Base-by-base conservation (phyloP, 2,113 vertebrate species). In the Lathamus discolor region DNA sequence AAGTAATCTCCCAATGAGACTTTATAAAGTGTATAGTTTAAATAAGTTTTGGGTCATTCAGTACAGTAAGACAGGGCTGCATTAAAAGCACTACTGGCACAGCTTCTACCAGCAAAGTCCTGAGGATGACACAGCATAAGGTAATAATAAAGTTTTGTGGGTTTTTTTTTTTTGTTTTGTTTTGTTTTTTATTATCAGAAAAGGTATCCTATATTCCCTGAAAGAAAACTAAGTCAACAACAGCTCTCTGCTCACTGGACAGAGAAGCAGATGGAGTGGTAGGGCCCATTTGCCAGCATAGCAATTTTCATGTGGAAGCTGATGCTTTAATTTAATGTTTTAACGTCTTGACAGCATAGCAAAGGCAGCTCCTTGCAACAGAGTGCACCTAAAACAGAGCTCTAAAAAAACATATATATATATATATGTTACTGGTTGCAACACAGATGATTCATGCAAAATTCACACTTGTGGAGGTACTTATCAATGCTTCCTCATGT, bases 31-130 rank as follows among this genome's bases (percentile, higher is more conserved):
- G 6, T 13, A 18, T 52, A 43, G 44, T 37, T 77, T 28, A 69
- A 66, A 43, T 39, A 31, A 61, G 2, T 55, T 74, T 88, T 41
- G 9, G 3, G 23, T 70, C 2, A 1, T 46, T 55, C 4, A 1
- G 13, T 78, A 46, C 35, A 72, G 24, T 24, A 67, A 55, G 59
- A 51, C 15, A 61, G 9, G 14, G 6, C 13, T 82, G 10, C 28
- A 46, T 59, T 28, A 73, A 75, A 81, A 59, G 11, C n/a, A 27
- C 0, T 0, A 23, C 1, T 75, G 43, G 4, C 2, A 0, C 18
- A 63, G 13, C 18, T 83, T 57, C 46, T 62, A 17, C 37, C 15
- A 63, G n/a, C 37, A 79, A 43, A 4, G 0, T 13, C 6, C 22
- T 72, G 43, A 68, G 31, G 15, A 90, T 46, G 6, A 43, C 41